Evolutionary conservation across 2,113 vertebrate genomes (phyloP).

Genomic region (Capreolus pygargus): DNA sequence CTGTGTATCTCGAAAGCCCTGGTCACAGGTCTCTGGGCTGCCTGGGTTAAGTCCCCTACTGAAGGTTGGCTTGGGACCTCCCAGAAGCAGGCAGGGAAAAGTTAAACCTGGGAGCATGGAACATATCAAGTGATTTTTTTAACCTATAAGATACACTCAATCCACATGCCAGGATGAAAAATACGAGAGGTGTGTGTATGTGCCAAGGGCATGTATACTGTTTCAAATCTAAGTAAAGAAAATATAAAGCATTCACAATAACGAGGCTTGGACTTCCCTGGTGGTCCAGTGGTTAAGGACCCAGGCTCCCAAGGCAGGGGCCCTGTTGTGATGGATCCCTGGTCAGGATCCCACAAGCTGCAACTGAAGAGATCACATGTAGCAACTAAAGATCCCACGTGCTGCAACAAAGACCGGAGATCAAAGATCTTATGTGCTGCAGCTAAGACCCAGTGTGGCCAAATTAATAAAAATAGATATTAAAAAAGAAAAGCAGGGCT

Average conservation of each 20-base stretch:
- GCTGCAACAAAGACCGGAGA: fast-evolving
- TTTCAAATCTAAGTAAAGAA: conserved; percentile 3
- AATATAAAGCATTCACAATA: background rate
- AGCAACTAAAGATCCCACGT: background rate
- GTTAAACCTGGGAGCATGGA: background rate
- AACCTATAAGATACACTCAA: background rate
- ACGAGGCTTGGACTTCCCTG: background rate
- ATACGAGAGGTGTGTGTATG: background rate
- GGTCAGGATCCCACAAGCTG: background rate
- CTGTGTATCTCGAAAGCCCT: background rate
- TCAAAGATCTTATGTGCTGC: background rate
- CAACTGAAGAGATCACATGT: background rate
- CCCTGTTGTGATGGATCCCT: background rate
- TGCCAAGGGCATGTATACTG: background rate
- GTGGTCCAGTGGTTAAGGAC: background rate
- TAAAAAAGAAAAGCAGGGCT: background rate
- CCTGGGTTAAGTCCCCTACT: background rate
- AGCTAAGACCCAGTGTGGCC: background rate
- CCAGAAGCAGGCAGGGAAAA: background rate
- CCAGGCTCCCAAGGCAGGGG: background rate
- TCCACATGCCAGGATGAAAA: background rate
- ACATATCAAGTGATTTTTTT: background rate
- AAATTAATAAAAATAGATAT: background rate
- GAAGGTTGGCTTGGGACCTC: background rate
- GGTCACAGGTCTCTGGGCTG: background rate